A percentile compares a stretch with the other conserved stretches of the same genome.
phyloP scores from a whole-genome alignment of 2,113 vertebrate genomes.

The Poecilia latipinna region DNA sequence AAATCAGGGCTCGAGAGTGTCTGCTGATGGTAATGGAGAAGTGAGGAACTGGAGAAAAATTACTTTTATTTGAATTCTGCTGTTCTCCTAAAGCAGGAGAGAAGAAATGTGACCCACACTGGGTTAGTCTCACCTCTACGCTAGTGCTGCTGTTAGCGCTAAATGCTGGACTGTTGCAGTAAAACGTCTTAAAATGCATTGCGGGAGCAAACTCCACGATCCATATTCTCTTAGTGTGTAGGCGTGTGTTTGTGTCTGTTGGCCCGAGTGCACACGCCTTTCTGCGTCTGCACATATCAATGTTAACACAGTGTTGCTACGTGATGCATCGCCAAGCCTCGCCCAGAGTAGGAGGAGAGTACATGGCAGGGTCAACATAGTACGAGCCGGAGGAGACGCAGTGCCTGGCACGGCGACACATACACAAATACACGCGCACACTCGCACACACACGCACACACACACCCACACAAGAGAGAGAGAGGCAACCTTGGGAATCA shows the following conservation, averaged over 20 bases:
- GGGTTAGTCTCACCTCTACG: slow-evolving; percentile 32
- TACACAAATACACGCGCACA: slow-evolving; percentile 39
- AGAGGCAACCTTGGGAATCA: slow-evolving; percentile 72
- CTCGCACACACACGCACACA: slow-evolving; percentile 34
- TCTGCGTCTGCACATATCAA: slow-evolving; percentile 55
- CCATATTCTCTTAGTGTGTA: slow-evolving; percentile 21
- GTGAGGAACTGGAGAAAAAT: slow-evolving; percentile 40
- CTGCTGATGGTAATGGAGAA: slow-evolving; percentile 59
- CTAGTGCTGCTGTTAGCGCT: slow-evolving; percentile 15
- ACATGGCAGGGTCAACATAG: slow-evolving; percentile 78
- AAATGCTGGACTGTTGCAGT: neutral
- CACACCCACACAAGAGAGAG: slow-evolving; percentile 27
- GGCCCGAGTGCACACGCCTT: slow-evolving; percentile 28
- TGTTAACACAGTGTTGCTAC: slow-evolving; percentile 64
- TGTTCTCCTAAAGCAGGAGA: slow-evolving; percentile 25
- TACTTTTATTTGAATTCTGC: slow-evolving; percentile 59
- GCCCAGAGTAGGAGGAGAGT: slow-evolving; percentile 74
- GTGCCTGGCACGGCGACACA: slow-evolving; percentile 80
- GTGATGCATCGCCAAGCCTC: slow-evolving; percentile 59
- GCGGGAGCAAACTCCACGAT: slow-evolving; percentile 23
- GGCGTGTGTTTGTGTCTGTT: slow-evolving; percentile 43
- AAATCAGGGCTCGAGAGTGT: slow-evolving; percentile 48
- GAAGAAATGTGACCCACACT: slow-evolving; percentile 27
- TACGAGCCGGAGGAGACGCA: slow-evolving; percentile 70
- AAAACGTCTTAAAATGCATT: slow-evolving; percentile 20